Evolutionary conservation across 2,888 invertebrate genomes (phyloP).

Genomic region (Uloborus plumipes): DNA sequence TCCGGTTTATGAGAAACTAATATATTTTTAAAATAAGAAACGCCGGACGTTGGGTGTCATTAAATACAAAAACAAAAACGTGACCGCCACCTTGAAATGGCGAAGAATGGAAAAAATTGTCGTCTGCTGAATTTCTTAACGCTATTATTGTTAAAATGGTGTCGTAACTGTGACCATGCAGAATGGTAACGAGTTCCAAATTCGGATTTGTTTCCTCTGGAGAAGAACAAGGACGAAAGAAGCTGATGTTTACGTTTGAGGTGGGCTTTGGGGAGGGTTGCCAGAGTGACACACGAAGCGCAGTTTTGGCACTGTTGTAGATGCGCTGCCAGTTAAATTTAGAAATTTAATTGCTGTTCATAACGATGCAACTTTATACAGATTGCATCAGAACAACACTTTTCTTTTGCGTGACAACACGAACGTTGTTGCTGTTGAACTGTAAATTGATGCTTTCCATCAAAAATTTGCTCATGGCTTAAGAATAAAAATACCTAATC

Average conservation of each 20-base stretch:
- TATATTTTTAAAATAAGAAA: conserved; percentile 6
- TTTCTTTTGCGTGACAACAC: not conserved
- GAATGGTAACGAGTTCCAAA: too few species aligned
- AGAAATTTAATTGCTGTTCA: not conserved
- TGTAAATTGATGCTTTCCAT: too few species aligned
- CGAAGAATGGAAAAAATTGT: not conserved
- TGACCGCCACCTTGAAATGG: conserved; percentile 17
- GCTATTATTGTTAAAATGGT: conserved; percentile 4
- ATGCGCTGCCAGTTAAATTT: not conserved
- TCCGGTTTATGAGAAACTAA: conserved; percentile 9
- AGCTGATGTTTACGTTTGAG: not conserved
- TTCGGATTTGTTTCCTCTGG: not conserved
- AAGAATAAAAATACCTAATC: too few species aligned
- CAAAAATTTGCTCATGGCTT: too few species aligned
- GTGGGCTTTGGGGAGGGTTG: not conserved
- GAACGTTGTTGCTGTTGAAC: too few species aligned
- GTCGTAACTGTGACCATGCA: conserved; percentile 12
- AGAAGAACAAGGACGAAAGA: not conserved
- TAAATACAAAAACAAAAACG: not conserved
- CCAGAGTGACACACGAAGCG: not conserved
- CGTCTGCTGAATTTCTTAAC: conserved; percentile 3
- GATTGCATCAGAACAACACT: not conserved
- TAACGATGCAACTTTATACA: not conserved
- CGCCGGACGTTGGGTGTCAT: conserved; percentile 19
- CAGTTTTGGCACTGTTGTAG: not conserved